Evolutionary conservation across 2,888 invertebrate genomes (phyloP).

Genomic region (Anthophora plumipes): DNA sequence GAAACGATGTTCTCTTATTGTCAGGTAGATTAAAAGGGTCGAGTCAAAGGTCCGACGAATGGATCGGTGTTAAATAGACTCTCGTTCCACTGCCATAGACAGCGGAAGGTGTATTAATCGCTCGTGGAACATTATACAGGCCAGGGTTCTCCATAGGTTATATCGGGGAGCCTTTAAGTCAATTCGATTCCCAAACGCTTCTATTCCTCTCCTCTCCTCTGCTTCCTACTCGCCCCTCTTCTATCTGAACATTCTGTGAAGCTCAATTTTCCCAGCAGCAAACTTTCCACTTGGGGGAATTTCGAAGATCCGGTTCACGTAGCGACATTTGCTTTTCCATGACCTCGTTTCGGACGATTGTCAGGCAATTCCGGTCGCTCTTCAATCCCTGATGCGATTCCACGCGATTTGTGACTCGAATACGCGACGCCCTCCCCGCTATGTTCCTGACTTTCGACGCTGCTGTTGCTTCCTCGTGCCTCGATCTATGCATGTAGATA

Average conservation of each 20-base stretch:
- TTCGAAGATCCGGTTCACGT: conserved; percentile 33
- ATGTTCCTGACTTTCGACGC: no score
- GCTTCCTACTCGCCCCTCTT: neutral
- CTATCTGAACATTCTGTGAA: neutral
- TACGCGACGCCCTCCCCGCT: neutral
- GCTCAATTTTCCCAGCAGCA: conserved; percentile 18
- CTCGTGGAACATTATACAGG: neutral
- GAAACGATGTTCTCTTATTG: conserved; percentile 16
- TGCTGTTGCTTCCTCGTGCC: no score
- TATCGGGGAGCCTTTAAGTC: neutral
- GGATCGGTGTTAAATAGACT: conserved; percentile 27
- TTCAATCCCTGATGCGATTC: conserved; percentile 22
- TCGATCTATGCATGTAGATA: no score
- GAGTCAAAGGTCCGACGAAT: conserved; percentile 30
- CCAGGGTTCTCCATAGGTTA: neutral
- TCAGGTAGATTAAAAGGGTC: conserved; percentile 36
- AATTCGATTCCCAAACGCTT: conserved; percentile 2
- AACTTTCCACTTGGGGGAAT: conserved; percentile 27
- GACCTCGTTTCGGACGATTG: conserved; percentile 30
- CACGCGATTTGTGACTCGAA: conserved; percentile 21
- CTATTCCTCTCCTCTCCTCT: neutral
- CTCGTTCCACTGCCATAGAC: conserved; percentile 1
- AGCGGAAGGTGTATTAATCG: conserved; percentile 25
- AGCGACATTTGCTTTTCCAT: conserved; percentile 29
- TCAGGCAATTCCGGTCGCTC: conserved; percentile 22